Base-by-base conservation (phyloP, 2,888 invertebrate genomes). In the Spilarctia lutea region DNA sequence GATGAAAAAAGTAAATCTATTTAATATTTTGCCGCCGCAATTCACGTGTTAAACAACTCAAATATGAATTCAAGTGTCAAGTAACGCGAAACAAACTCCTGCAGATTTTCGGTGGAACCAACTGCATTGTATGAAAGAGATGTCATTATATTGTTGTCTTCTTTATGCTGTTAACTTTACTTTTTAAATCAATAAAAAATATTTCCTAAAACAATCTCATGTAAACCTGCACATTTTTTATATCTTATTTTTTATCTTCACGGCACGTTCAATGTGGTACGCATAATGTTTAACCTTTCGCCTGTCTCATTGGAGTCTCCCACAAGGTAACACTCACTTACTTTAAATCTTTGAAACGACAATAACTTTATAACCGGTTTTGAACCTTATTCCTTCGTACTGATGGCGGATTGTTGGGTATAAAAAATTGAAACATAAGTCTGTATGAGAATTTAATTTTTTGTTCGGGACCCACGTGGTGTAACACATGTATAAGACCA, bases 241-340 rank as follows among this genome's bases (percentile, higher is more conserved):
- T 65, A 76, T 79, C 76, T 78, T 35, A 77, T 79, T 87, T 86
- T 84, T 84, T 84, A 82, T 83, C 79, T 80, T 74, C 66, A 81
- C 87, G 90, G 88, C 90, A 90, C 80, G 86, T 91, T 89, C 93
- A 94, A 94, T 93, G 87, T 94, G 95, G 88, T 91, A 89, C 91
- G 90, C 94, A 94, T 94, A 92, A 91, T 87, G 87, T 91, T 91
- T 92, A 94, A 94, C 94, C 94, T 94, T 93, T 94, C 87, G 92
- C 91, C 88, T 92, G 90, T 92, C 91, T 90, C 91, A 87, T 85
- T 86, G 86, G 88, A 90, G 91, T 94, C 95, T 94, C 95, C 95
- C 95, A 94, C 95, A 94, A 95, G 94, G 95, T 95, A 91, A 91
- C 77, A 74, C 27, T 45, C 42, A 42, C 20, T 60, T 13, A 39